Base-by-base conservation (phyloP, 35 echinoderm and acorn worm species). In the Nesometra sesokonis region DNA sequence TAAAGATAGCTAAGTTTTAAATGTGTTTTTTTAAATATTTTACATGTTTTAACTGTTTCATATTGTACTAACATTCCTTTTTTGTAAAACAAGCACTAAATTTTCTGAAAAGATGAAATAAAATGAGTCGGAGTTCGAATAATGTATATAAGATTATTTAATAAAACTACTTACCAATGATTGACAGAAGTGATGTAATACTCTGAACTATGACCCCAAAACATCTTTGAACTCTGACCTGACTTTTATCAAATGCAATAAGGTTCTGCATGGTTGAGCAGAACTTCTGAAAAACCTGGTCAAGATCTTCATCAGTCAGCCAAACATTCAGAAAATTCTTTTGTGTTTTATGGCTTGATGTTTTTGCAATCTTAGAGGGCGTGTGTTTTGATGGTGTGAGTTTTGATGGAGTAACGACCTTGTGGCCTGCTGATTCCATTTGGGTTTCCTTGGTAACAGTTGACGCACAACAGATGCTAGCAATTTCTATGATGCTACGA, bases 111-210 rank as follows among this genome's bases (percentile, higher is more conserved):
- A 21, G 8, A 80, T 4, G 35, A 30, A 9, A 32, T 33, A 79
- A 17, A 88, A 13, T 40, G 32, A 80, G 17, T 35, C 37, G 31
- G n/a, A 88, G 47, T 80, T 23, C 30, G 32, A 46, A 29, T 39
- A 52, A 46, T 30, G 79, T 57, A 13, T 21, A 32, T 8, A 46
- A 34, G n/a, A 82, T 77, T 3, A 0, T 19, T 34, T 43, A 32
- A 32, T 88, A 17, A 43, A 88, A 83, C 52, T 17, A 67, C 52
- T 67, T 67, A 67, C 52, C 52, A 67, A 67, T 67, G 21, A 67
- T 67, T 67, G 52, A 67, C 23, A 67, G 21, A 1, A 67, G 52
- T 2, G 11, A 67, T 67, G 52, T 67, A 27, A 67, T 67, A 67
- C 52, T 67, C 52, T 67, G 52, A 67, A 67, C 52, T 67, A 67